Conservation (phyloP, 2,797 vertebrate species). For the Ctenopoma kingsleyae region DNA sequence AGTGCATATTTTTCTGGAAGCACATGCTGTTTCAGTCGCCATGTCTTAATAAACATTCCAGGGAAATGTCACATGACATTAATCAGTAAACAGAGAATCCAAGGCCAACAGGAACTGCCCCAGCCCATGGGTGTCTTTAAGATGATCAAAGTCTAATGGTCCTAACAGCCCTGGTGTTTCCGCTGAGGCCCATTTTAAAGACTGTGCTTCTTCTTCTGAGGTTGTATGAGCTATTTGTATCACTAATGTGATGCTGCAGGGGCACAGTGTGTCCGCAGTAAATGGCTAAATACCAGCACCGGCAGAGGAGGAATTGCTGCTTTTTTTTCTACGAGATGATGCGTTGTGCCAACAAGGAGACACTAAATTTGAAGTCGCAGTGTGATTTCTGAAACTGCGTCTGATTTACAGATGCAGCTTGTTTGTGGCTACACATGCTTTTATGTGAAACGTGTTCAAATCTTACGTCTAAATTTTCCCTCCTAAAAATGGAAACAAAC, state of each 20-base stretch:
- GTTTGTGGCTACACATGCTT: neutral
- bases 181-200: conserved; percentile 4
- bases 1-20: conserved; percentile 42
- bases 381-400: neutral
- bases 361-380: conserved; percentile 6
- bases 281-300: neutral
- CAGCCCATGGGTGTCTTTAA: conserved; percentile 37
- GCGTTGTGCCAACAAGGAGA: conserved; percentile 1
- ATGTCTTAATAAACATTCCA: conserved; percentile 57
- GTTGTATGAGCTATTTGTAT: conserved; percentile 1
- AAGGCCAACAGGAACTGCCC: conserved; percentile 46
- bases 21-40: conserved; percentile 25
- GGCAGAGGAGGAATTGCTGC: neutral
- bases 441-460: neutral
- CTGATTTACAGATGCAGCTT: conserved; percentile 1
- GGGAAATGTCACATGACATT: conserved; percentile 52
- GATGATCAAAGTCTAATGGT: conserved; percentile 54
- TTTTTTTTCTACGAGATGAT: neutral
- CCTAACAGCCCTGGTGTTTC: conserved; percentile 41
- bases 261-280: neutral
- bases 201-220: conserved; percentile 8
- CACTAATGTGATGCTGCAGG: conserved; percentile 15
- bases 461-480: neutral
- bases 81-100: conserved; percentile 36
- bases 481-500: neutral